A percentile compares a stretch with the other conserved stretches of the same genome.
These are phyloP conservation scores for Calliopum simillimum DNA, from an alignment of 2,888 invertebrate species.

Conservation along the genomic window DNA sequence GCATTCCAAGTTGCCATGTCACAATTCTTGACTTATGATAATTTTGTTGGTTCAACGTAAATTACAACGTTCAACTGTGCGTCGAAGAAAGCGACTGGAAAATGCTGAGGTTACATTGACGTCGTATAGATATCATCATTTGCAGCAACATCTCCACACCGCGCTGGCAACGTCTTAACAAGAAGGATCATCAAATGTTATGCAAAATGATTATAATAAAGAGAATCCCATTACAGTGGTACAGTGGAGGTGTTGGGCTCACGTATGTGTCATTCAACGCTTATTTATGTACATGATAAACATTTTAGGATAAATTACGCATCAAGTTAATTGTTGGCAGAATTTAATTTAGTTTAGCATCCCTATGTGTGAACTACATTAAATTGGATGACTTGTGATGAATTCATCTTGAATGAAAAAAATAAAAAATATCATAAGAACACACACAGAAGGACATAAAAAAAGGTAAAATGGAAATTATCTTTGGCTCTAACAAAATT, in stretches of 20 bases:
- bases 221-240: background rate
- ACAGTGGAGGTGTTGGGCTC: background rate
- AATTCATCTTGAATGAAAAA: background rate
- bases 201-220: slow-evolving; percentile 39
- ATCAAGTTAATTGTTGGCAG: slow-evolving; percentile 14
- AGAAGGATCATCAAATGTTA: slow-evolving; percentile 29
- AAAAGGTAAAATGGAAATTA: too few relatives aligned
- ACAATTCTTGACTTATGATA: slow-evolving; percentile 8
- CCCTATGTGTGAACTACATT: background rate
- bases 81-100: background rate
- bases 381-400: slow-evolving; percentile 14
- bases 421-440: background rate
- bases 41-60: slow-evolving; percentile 14
- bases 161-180: too few relatives aligned
- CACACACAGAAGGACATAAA: too few relatives aligned
- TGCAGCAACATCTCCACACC: background rate
- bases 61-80: slow-evolving; percentile 9
- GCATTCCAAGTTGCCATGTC: background rate
- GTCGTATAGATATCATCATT: background rate
- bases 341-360: background rate
- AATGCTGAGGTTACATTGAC: background rate
- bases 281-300: slow-evolving; percentile 14
- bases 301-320: slow-evolving; percentile 12
- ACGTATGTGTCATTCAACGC: background rate
- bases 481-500: too few relatives aligned